These are phyloP conservation scores for Steinernema feltiae DNA, from an alignment of 1,140 invertebrate genomes.

Conservation along the genomic window DNA sequence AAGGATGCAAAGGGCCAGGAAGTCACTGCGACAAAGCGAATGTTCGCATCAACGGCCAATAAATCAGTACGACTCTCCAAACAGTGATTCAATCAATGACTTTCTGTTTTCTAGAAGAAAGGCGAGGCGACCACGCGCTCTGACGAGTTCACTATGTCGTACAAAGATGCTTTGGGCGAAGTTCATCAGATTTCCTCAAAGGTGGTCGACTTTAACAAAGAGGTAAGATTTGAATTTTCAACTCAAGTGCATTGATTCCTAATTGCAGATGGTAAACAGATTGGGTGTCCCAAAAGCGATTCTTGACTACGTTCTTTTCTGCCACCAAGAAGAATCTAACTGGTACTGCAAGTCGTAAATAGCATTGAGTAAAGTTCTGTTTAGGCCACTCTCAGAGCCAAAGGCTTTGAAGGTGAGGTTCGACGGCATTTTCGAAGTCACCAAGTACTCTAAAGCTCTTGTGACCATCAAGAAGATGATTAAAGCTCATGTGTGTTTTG, in stretches of 20 bases:
- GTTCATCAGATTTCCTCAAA: background rate
- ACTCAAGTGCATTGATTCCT: slow-evolving; percentile 47
- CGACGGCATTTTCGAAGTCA: slow-evolving; percentile 94
- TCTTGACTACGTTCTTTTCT: slow-evolving; percentile 92
- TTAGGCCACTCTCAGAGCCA: slow-evolving; percentile 80
- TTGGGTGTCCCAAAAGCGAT: slow-evolving; percentile 87
- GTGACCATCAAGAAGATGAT: slow-evolving; percentile 71
- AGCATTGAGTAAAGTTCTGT: background rate
- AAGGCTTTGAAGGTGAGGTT: slow-evolving; percentile 89
- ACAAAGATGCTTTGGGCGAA: background rate
- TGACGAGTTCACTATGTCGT: background rate
- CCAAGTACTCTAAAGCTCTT: slow-evolving; percentile 83
- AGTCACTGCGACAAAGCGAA: slow-evolving; percentile 47
- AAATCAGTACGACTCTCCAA: background rate
- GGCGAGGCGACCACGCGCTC: background rate
- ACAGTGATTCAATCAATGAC: background rate
- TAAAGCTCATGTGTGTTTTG: slow-evolving; percentile 63
- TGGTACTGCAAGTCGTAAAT: slow-evolving; percentile 64
- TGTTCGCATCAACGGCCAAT: slow-evolving; percentile 30
- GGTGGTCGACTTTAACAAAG: slow-evolving; percentile 9
- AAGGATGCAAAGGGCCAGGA: slow-evolving; percentile 39
- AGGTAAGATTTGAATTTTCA: background rate
- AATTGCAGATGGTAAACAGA: slow-evolving; percentile 42
- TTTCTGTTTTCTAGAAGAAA: background rate
- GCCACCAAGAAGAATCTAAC: slow-evolving; percentile 93